Evolutionary conservation across 2,888 invertebrate species (phyloP).

Genomic region (Drosophila peninsularis): DNA sequence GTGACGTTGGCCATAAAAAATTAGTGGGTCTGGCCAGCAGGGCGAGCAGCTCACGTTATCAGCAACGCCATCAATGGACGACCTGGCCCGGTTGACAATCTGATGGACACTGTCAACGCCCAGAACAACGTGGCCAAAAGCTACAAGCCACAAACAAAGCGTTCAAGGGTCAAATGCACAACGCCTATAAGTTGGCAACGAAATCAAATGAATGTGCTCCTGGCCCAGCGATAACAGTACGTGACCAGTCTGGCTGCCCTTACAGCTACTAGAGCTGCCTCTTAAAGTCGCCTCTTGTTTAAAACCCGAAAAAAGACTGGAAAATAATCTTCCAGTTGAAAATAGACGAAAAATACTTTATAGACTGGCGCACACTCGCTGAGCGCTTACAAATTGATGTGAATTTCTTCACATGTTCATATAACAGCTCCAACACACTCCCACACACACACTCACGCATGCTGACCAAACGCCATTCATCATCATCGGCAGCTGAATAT

Average conservation of each 20-base stretch:
- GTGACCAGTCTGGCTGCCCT: conserved; percentile 63
- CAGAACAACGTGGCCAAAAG: conserved; percentile 26
- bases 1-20: conserved; percentile 68
- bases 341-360: conserved; percentile 31
- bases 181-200: conserved; percentile 71
- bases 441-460: conserved; percentile 45
- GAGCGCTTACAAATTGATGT: conserved; percentile 70
- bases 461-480: conserved; percentile 66
- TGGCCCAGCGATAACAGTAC: conserved; percentile 73
- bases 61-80: conserved; percentile 70
- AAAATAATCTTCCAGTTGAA: conserved; percentile 29
- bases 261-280: background rate
- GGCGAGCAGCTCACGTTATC: conserved; percentile 64
- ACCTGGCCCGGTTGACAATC: conserved; percentile 50
- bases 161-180: conserved; percentile 48
- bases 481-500: conserved; percentile 73
- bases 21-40: conserved; percentile 70
- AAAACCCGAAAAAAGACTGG: conserved; percentile 1
- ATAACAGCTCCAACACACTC: conserved; percentile 27
- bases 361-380: conserved; percentile 23
- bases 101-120: conserved; percentile 71
- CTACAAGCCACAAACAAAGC: conserved; percentile 24
- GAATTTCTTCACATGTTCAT: conserved; percentile 77
- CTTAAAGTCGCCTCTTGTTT: conserved; percentile 46
- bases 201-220: conserved; percentile 68